Base-by-base conservation (phyloP, 2,888 invertebrate species). In the Leptogaster cylindrica region DNA sequence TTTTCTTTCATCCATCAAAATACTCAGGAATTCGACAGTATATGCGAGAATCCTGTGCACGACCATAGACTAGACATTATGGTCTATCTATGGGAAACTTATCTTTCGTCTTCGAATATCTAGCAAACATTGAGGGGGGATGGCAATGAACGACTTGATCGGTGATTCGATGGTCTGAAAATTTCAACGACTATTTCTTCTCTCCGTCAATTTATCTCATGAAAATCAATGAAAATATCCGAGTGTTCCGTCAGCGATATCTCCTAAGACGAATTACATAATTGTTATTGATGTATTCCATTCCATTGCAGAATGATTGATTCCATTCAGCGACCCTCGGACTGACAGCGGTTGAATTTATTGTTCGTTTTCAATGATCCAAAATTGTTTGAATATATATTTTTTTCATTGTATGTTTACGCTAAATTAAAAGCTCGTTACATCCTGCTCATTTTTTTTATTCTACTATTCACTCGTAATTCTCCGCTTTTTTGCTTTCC, bases 1-100 rank as follows among this genome's bases (percentile, higher is more conserved):
- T 68, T 68, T 68, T 58, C 68, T 58, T 68, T 68, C 68, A 68
- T 68, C 68, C 65, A 68, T 68, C 68, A 68, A 68, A 68, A 18
- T 12, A 58, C 39, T 20, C 20, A 20, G 25, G 16, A 12, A 58
- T 25, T 58, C 41, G 39, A 58, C 58, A 58, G 25, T 20, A 41
- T 25, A 16, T 39, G 58, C 23, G 39, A 39, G 39, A 27, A 16
- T 58, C 39, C 36, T n/a, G 14, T 8, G 39, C 20, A 8, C 20
- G 6, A 4, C 46, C 6, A 46, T 18, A 20, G n/a, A 14, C 16
- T 7, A n/a, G 6, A 46, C 46, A 10, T n/a, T n/a, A 25, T 20
- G 20, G 46, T 7, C 46, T 46, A 18, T 46, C 46, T 31, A 10
- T 1, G 18, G 16, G 46, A 5, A 12, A 23, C 46, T 46, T 50